These are phyloP conservation scores for Oreochromis aureus DNA, from an alignment of 2,113 vertebrate species.

Conservation along the genomic window DNA sequence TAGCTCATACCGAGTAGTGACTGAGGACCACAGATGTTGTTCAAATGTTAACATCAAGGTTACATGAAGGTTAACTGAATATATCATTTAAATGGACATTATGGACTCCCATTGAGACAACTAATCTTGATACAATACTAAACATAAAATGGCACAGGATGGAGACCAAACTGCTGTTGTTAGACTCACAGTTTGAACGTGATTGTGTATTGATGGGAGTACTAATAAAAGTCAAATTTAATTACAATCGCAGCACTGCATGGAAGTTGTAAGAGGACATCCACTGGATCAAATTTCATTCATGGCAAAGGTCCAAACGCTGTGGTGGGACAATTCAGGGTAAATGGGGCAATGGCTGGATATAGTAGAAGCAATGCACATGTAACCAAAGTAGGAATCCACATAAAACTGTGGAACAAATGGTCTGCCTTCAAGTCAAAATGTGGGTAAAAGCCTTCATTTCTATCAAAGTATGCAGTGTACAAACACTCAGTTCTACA, in stretches of 20 bases:
- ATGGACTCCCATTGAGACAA: not conserved
- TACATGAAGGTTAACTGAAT: not conserved
- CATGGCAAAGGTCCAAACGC: not conserved
- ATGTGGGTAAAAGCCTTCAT: not conserved
- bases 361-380: not conserved
- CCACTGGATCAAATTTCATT: not conserved
- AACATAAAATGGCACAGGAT: not conserved
- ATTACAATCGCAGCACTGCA: not conserved
- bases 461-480: not conserved
- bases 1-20: not conserved
- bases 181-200: not conserved
- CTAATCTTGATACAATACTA: not conserved
- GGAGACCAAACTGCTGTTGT: not conserved
- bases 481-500: not conserved
- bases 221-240: not conserved
- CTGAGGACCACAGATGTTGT: not conserved
- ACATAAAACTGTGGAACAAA: not conserved
- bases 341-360: not conserved
- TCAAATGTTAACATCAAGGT: conserved; percentile 16
- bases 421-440: rapidly evolving
- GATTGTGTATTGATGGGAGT: not conserved
- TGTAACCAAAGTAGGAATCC: not conserved
- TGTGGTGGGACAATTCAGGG: not conserved
- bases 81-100: not conserved
- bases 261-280: not conserved